These are phyloP conservation scores for Columba livia DNA, from an alignment of 2,113 vertebrate species.

Conservation along the genomic window DNA sequence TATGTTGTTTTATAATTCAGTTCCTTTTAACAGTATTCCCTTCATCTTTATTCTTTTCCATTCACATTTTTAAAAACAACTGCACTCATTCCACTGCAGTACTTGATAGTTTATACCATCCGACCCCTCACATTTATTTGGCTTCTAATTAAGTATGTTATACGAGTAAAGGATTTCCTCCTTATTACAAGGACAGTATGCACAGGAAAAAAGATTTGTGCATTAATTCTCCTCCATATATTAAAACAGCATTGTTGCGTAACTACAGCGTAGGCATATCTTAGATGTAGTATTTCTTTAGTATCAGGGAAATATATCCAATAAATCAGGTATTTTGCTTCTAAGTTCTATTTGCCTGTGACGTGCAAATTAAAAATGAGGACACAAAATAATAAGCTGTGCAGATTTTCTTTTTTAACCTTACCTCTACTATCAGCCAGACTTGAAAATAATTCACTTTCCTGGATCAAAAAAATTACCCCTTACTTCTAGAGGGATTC, in stretches of 20 bases:
- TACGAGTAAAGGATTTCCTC: neutral
- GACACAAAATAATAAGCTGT: neutral
- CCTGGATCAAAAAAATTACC: neutral
- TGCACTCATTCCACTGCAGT: neutral
- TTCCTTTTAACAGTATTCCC: neutral
- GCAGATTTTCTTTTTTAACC: neutral
- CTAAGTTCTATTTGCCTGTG: neutral
- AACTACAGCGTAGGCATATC: neutral
- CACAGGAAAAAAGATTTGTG: neutral
- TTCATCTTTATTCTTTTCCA: neutral
- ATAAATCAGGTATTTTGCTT: neutral
- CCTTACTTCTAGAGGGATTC: neutral
- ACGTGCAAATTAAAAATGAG: neutral
- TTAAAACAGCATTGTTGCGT: neutral
- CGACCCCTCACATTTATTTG: neutral
- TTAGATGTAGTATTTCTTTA: neutral
- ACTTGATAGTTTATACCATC: neutral
- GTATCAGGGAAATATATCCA: neutral
- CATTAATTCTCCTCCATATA: neutral
- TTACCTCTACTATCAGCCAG: neutral
- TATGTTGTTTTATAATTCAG: neutral
- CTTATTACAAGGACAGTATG: neutral
- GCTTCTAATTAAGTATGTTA: neutral
- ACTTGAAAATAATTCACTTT: neutral
- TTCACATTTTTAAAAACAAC: conserved; percentile 7